Evolutionary conservation across 1,140 invertebrate species (phyloP).

Genomic region (Diachasma alloeum): DNA sequence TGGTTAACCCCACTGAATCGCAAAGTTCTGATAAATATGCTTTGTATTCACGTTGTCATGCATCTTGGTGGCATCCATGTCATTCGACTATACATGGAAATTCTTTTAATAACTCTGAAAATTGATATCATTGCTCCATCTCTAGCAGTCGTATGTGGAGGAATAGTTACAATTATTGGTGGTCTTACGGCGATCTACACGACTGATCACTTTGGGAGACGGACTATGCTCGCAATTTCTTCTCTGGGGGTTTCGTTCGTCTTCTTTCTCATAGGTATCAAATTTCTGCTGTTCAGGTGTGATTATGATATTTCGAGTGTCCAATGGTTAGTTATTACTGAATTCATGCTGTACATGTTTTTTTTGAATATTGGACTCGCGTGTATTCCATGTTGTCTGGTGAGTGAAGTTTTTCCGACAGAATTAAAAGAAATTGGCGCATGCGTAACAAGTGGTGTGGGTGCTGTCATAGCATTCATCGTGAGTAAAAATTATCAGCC

Average conservation of each 20-base stretch:
- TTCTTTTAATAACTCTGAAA: conserved; percentile 73
- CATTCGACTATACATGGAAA: conserved; percentile 75
- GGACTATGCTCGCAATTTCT: conserved; percentile 71
- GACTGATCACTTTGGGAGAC: conserved; percentile 75
- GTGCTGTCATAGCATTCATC: conserved; percentile 77
- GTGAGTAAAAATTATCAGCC: conserved; percentile 78
- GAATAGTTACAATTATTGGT: conserved; percentile 70
- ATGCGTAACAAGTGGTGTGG: conserved; percentile 74
- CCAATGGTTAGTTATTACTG: conserved; percentile 21
- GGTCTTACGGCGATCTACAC: conserved; percentile 69
- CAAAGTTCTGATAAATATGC: conserved; percentile 78
- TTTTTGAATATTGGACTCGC: conserved; percentile 70
- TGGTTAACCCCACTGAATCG: conserved; percentile 69
- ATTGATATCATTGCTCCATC: conserved; percentile 58
- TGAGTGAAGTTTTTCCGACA: conserved; percentile 41
- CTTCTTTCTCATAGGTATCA: conserved; percentile 46
- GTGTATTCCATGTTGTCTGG: conserved; percentile 75
- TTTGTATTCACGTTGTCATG: no score
- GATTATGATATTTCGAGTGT: neutral
- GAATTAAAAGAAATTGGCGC: conserved; percentile 45
- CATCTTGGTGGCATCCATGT: conserved; percentile 70
- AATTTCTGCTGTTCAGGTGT: conserved; percentile 31
- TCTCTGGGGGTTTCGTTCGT: conserved; percentile 62
- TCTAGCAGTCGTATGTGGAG: conserved; percentile 71
- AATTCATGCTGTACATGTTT: conserved; percentile 1